phyloP scores from a whole-genome alignment of 2,797 vertebrate genomes.

The Sebastes flavidus region DNA sequence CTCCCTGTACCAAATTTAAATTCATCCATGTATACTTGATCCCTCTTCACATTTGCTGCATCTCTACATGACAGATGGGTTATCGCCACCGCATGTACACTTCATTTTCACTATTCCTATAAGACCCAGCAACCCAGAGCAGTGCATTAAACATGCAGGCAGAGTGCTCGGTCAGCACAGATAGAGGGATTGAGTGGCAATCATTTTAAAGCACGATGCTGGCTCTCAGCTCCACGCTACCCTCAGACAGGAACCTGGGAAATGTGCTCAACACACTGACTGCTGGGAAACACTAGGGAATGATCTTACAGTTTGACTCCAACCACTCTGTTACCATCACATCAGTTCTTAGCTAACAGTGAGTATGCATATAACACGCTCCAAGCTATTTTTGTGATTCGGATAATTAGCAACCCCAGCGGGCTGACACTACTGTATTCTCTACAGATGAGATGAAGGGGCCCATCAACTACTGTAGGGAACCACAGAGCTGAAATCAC shows the following conservation, averaged over 20 bases:
- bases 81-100: constrained; percentile 22
- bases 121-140: constrained; percentile 23
- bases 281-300: constrained; percentile 14
- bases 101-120: constrained; percentile 41
- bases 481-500: constrained; percentile 9
- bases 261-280: constrained; percentile 15
- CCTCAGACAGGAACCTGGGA: constrained; percentile 21
- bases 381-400: constrained; percentile 29
- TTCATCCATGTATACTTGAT: not conserved
- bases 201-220: constrained; percentile 44
- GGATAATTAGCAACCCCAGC: constrained; percentile 35
- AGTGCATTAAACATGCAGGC: constrained; percentile 46
- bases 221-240: constrained; percentile 10
- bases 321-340: not conserved
- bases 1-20: not conserved
- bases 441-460: constrained; percentile 17
- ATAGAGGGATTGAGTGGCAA: constrained; percentile 53
- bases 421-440: constrained; percentile 5
- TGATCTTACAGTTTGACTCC: not conserved
- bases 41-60: constrained; percentile 4
- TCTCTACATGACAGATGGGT: constrained; percentile 30
- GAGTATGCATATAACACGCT: not conserved
- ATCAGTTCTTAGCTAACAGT: not conserved
- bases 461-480: not conserved
- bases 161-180: constrained; percentile 52